A percentile compares a stretch with the other conserved stretches of the same genome.
These are phyloP conservation scores for Harpagifer antarcticus DNA, from an alignment of 2,797 vertebrate genomes.

Conservation along the genomic window DNA sequence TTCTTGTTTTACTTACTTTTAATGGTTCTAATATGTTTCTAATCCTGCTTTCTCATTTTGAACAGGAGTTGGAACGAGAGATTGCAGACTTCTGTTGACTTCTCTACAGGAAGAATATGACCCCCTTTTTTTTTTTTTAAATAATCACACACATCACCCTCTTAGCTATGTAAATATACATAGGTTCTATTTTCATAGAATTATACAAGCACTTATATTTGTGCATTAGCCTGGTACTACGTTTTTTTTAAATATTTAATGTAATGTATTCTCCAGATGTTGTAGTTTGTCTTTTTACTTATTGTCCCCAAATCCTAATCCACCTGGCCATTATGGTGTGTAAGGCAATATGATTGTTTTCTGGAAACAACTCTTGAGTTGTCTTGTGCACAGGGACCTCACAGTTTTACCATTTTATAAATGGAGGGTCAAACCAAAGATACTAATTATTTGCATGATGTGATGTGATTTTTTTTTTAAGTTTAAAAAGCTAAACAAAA, in stretches of 20 bases:
- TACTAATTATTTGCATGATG: not conserved
- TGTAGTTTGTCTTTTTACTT: slow-evolving; percentile 13
- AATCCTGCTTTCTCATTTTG: slow-evolving; percentile 39
- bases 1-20: not conserved
- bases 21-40: slow-evolving; percentile 35
- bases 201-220: slow-evolving; percentile 40
- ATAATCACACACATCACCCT: not conserved
- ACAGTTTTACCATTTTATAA: not conserved
- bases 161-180: slow-evolving; percentile 59
- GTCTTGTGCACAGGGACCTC: not conserved
- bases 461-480: no score
- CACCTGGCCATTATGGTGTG: not conserved
- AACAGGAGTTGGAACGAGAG: slow-evolving; percentile 84
- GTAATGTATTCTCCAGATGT: slow-evolving; percentile 52
- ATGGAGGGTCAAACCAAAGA: not conserved
- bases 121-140: slow-evolving; percentile 26
- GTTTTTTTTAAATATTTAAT: slow-evolving; percentile 67
- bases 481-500: no score
- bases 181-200: slow-evolving; percentile 71
- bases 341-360: not conserved
- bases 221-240: slow-evolving; percentile 60
- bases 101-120: slow-evolving; percentile 8
- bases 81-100: slow-evolving; percentile 81
- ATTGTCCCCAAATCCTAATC: not conserved
- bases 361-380: not conserved